Evolutionary conservation across 2,888 invertebrate genomes (phyloP).

Genomic region (Itoplectis maculator): DNA sequence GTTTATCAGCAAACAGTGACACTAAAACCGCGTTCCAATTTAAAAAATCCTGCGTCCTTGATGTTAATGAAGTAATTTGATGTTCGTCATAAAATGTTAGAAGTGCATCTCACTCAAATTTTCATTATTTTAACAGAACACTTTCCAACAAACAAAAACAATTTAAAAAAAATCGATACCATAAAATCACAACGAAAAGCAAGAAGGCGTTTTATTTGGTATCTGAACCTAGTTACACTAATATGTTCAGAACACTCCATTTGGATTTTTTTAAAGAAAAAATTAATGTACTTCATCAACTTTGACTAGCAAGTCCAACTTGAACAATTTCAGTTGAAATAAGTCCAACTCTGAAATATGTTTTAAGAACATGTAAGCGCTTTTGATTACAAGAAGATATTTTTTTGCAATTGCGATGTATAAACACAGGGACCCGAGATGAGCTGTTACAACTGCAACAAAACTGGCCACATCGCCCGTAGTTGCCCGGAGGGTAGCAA

Average conservation of each 20-base stretch:
- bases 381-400: not conserved
- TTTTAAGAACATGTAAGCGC: not conserved
- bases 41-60: not conserved
- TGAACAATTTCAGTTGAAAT: not conserved
- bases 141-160: not conserved
- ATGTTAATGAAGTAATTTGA: not conserved
- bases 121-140: not conserved
- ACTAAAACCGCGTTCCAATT: not conserved
- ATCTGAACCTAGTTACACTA: no score
- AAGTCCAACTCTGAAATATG: not conserved
- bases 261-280: not conserved
- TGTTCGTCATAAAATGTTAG: not conserved
- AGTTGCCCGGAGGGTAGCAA: constrained; percentile 91
- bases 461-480: constrained; percentile 96
- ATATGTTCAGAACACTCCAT: no score
- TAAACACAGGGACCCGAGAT: constrained; percentile 79
- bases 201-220: no score
- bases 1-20: not conserved
- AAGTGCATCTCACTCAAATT: not conserved
- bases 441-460: constrained; percentile 98
- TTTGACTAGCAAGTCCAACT: not conserved
- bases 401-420: constrained; percentile 47
- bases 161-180: not conserved
- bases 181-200: no score
- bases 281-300: not conserved